Percentiles rank a stretch among this genome's conserved stretches.
phyloP scores from a whole-genome alignment of 2,888 invertebrate genomes.

The Argyresthia albistria region DNA sequence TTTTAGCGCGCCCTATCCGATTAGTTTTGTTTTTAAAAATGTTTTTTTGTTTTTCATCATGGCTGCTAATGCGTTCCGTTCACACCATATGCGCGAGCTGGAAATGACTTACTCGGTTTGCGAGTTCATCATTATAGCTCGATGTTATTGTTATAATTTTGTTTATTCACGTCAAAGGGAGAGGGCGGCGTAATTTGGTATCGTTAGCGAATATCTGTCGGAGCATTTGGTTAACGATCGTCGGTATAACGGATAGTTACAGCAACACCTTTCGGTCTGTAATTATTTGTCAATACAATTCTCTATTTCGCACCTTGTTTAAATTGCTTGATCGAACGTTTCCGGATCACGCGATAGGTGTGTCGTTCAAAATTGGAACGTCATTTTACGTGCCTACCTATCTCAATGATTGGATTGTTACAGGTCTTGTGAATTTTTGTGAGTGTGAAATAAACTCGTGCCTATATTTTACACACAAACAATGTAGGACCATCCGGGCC shows the following conservation, averaged over 20 bases:
- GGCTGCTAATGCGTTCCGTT: slow-evolving; percentile 40
- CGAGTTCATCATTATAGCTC: slow-evolving; percentile 12
- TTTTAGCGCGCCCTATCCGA: neutral
- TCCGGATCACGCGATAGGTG: neutral
- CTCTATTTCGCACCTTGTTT: slow-evolving; percentile 1
- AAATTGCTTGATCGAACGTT: neutral
- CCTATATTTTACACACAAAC: neutral
- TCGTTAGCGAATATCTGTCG: slow-evolving; percentile 47
- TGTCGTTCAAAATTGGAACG: neutral
- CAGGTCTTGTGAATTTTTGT: no score
- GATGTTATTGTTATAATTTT: slow-evolving; percentile 45
- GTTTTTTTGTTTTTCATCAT: slow-evolving; percentile 21
- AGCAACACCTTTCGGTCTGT: slow-evolving; percentile 27
- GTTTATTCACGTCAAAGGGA: slow-evolving; percentile 29
- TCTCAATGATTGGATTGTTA: no score
- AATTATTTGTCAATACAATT: slow-evolving; percentile 32
- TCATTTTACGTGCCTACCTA: neutral
- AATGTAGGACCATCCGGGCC: slow-evolving; percentile 1
- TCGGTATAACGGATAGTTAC: slow-evolving; percentile 16
- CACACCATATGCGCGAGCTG: slow-evolving; percentile 51
- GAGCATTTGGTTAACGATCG: slow-evolving; percentile 31
- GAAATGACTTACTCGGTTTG: slow-evolving; percentile 31
- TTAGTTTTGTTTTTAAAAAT: neutral
- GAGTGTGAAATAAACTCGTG: no score
- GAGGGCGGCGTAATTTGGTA: slow-evolving; percentile 28